A percentile compares a stretch with the other conserved stretches of the same genome.
phyloP scores from a whole-genome alignment of 2,888 invertebrate species.

The Xestobium rufovillosum region DNA sequence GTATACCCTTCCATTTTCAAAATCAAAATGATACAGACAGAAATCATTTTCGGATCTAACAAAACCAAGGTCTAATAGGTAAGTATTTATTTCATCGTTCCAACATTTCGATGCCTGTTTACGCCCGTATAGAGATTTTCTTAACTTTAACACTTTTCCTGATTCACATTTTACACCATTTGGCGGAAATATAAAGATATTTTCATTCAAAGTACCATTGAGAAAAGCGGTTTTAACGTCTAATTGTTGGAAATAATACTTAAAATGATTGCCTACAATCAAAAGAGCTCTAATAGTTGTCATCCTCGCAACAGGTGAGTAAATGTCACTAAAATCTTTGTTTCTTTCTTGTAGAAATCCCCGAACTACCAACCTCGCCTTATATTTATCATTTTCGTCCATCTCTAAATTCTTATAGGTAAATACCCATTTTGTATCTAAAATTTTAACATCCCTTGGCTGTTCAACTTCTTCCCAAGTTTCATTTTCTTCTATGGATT shows the following conservation, averaged over 20 bases:
- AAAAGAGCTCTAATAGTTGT: slow-evolving; percentile 9
- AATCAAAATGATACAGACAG: neutral
- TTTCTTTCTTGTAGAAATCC: slow-evolving; percentile 17
- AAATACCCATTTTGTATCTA: slow-evolving; percentile 14
- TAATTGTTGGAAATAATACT: slow-evolving; percentile 20
- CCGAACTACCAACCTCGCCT: slow-evolving; percentile 17
- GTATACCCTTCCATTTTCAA: too few relatives aligned
- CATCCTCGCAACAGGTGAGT: slow-evolving; percentile 10
- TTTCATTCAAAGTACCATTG: slow-evolving; percentile 19
- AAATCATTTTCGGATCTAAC: slow-evolving; percentile 12
- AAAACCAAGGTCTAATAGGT: too few relatives aligned
- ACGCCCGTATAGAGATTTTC: slow-evolving; percentile 11
- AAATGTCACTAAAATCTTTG: slow-evolving; percentile 6
- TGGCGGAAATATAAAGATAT: slow-evolving; percentile 16
- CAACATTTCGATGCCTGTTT: slow-evolving; percentile 16
- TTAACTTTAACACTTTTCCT: slow-evolving; percentile 12
- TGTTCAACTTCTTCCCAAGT: slow-evolving; percentile 11
- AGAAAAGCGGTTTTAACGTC: slow-evolving; percentile 24
- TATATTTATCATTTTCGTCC: slow-evolving; percentile 25
- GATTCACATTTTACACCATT: slow-evolving; percentile 12
- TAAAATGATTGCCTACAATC: slow-evolving; percentile 13
- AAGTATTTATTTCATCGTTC: slow-evolving; percentile 10
- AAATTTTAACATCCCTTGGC: slow-evolving; percentile 10
- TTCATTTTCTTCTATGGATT: slow-evolving; percentile 16
- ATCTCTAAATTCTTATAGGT: slow-evolving; percentile 24